A percentile compares a stretch with the other conserved stretches of the same genome.
These are phyloP conservation scores for Hypena proboscidalis DNA, from an alignment of 2,888 invertebrate species.

Conservation along the genomic window DNA sequence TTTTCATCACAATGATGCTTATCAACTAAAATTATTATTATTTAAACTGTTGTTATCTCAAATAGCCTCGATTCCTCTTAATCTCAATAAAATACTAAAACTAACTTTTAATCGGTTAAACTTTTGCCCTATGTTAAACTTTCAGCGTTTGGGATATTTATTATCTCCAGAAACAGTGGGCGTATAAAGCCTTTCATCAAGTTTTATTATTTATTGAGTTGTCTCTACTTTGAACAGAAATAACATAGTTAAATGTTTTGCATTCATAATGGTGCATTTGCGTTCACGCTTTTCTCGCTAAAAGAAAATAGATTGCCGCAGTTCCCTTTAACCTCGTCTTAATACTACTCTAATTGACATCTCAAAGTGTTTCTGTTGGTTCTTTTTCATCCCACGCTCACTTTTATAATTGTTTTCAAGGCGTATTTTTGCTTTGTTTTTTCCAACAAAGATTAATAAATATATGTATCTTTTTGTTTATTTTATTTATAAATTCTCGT, in stretches of 20 bases:
- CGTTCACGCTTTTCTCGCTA: too few species aligned
- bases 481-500: too few species aligned
- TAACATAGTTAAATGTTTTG: too few species aligned
- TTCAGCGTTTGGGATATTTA: constrained; percentile 7
- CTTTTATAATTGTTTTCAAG: too few species aligned
- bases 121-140: not conserved
- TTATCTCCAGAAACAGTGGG: constrained; percentile 13
- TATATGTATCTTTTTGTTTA: too few species aligned
- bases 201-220: constrained; percentile 21
- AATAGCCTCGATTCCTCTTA: too few species aligned
- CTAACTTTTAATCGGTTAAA: not conserved
- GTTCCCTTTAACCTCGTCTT: not conserved
- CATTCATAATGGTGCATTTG: too few species aligned
- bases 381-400: not conserved
- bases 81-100: not conserved
- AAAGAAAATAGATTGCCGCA: constrained; percentile 4
- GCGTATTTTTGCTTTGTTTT: too few species aligned
- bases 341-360: not conserved
- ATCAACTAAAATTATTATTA: too few species aligned
- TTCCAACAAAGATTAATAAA: too few species aligned
- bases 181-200: constrained; percentile 12
- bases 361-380: not conserved
- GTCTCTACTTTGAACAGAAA: constrained; percentile 9
- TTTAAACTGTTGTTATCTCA: too few species aligned
- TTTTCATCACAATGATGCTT: too few species aligned